phyloP scores from a whole-genome alignment of 2,113 vertebrate genomes.

The Corythoichthys haematopterus region DNA sequence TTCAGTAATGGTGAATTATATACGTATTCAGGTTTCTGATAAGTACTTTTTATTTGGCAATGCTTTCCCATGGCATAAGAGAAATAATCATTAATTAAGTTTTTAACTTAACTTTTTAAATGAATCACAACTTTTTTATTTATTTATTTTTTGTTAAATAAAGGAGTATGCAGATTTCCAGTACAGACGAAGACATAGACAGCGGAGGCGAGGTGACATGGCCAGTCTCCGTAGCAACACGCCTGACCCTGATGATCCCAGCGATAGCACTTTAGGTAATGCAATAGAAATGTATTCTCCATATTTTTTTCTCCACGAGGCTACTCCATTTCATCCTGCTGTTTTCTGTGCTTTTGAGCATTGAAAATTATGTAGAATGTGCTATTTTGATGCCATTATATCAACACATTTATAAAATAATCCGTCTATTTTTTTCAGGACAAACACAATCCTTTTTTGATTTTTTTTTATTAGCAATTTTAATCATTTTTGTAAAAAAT shows the following conservation, averaged over 20 bases:
- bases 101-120: not conserved
- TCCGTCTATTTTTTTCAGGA: no score
- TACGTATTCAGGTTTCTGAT: conserved; percentile 2
- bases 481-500: no score
- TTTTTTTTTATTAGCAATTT: no score
- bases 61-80: not conserved
- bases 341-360: conserved; percentile 24
- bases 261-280: conserved; percentile 81
- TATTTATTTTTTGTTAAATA: conserved; percentile 26
- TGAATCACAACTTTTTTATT: not conserved
- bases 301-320: not conserved
- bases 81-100: not conserved
- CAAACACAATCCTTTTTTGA: no score
- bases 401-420: no score
- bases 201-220: conserved; percentile 87
- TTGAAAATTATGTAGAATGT: conserved; percentile 14
- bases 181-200: conserved; percentile 90
- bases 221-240: conserved; percentile 85
- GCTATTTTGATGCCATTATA: conserved; percentile 26
- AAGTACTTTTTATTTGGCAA: not conserved
- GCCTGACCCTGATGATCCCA: conserved; percentile 82
- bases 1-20: conserved; percentile 12
- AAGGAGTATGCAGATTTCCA: conserved; percentile 99
- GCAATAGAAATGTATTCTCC: not conserved
- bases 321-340: conserved; percentile 31